These are phyloP conservation scores for Andrena chrysosceles DNA, from an alignment of 2,888 invertebrate species.

Conservation along the genomic window DNA sequence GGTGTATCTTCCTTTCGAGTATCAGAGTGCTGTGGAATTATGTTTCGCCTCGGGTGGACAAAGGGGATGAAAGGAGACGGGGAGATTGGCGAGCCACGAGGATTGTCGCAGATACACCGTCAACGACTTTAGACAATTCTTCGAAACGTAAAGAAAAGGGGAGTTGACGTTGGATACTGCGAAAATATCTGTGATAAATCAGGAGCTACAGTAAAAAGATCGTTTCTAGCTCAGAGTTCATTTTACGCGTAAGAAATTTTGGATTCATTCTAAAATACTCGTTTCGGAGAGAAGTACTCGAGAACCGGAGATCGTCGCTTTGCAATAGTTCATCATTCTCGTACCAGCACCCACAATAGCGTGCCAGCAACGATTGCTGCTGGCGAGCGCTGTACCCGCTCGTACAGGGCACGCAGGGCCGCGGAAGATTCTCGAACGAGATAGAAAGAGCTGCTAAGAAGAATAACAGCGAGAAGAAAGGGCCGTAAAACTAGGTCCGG, in stretches of 20 bases:
- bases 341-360: too few species aligned
- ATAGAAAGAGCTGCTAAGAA: slow-evolving; percentile 32
- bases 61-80: background rate
- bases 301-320: background rate
- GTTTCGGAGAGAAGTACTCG: background rate
- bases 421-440: slow-evolving; percentile 2
- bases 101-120: background rate
- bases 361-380: background rate
- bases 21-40: slow-evolving; percentile 6
- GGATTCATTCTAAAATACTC: background rate
- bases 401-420: background rate
- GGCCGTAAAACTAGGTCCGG: slow-evolving; percentile 58
- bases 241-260: background rate
- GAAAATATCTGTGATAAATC: too few species aligned
- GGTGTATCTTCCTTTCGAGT: background rate
- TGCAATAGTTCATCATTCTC: background rate
- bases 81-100: background rate
- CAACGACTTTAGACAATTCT: background rate
- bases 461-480: slow-evolving; percentile 31
- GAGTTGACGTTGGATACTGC: background rate
- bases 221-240: background rate
- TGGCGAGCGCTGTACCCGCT: background rate
- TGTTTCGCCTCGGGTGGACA: background rate
- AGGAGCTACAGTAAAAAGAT: too few species aligned
- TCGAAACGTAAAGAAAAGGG: background rate